Evolutionary conservation across 2,113 vertebrate genomes (phyloP).

Genomic region (Ptyas mucosa): DNA sequence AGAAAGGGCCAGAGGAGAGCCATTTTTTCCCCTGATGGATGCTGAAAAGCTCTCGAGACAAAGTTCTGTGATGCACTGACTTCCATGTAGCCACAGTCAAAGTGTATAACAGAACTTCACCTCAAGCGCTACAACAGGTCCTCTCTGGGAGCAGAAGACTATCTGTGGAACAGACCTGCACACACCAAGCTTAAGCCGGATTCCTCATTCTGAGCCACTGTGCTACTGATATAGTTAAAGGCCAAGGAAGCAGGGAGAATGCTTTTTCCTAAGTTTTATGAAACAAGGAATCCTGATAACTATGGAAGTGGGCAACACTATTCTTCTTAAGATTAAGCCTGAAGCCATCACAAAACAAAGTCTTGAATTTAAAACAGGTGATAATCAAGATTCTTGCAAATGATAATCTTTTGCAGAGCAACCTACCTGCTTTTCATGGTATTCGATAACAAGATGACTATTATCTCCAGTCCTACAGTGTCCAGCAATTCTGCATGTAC

Average conservation of each 20-base stretch:
- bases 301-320: neutral
- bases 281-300: no score
- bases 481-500: neutral
- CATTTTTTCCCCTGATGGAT: neutral
- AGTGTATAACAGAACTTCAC: conserved; percentile 82
- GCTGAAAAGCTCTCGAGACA: conserved; percentile 74
- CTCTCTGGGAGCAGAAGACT: neutral
- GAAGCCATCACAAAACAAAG: neutral
- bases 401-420: neutral
- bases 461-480: neutral
- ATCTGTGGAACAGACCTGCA: neutral
- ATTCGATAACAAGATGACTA: neutral
- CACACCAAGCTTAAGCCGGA: neutral
- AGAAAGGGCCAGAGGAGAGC: conserved; percentile 9
- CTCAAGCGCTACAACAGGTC: conserved; percentile 61
- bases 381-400: neutral
- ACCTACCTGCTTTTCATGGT: neutral
- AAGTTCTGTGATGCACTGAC: conserved; percentile 85
- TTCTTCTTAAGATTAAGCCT: neutral
- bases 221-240: neutral
- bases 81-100: conserved; percentile 73
- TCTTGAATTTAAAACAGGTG: neutral
- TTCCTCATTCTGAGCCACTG: neutral
- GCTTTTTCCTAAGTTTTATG: neutral
- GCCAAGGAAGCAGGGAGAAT: neutral